Evolutionary conservation across 2,797 vertebrate species (phyloP).

Genomic region (Semaprochilodus insignis): DNA sequence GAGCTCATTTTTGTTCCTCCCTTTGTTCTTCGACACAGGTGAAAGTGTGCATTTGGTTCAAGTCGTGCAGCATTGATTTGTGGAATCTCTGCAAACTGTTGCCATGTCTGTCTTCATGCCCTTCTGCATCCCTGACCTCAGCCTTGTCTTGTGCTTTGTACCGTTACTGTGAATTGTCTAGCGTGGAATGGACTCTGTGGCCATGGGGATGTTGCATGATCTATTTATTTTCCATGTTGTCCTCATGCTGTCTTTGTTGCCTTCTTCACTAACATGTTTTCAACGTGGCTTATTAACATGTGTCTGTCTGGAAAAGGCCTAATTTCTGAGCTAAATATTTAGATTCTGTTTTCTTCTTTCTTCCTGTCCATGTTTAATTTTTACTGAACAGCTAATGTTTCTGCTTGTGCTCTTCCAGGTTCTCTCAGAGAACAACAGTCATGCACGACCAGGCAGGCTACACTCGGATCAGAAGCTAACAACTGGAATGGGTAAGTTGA

Average conservation of each 20-base stretch:
- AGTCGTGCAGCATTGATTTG: slow-evolving; percentile 70
- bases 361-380: neutral
- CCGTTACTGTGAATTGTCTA: slow-evolving; percentile 81
- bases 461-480: slow-evolving; percentile 86
- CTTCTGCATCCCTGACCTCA: slow-evolving; percentile 72
- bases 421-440: slow-evolving; percentile 84
- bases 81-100: slow-evolving; percentile 71
- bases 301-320: slow-evolving; percentile 80
- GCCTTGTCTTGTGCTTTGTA: slow-evolving; percentile 78
- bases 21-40: slow-evolving; percentile 74
- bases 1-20: slow-evolving; percentile 72
- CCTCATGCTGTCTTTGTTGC: slow-evolving; percentile 53
- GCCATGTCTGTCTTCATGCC: slow-evolving; percentile 73
- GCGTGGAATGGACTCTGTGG: slow-evolving; percentile 81
- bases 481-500: slow-evolving; percentile 83
- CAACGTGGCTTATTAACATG: slow-evolving; percentile 86
- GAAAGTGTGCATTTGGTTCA: slow-evolving; percentile 81
- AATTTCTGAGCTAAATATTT: slow-evolving; percentile 62
- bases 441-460: slow-evolving; percentile 79
- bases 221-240: slow-evolving; percentile 67
- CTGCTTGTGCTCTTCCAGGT: slow-evolving; percentile 76
- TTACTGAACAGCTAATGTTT: slow-evolving; percentile 32
- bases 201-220: slow-evolving; percentile 86
- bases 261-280: slow-evolving; percentile 82
- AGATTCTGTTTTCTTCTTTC: slow-evolving; percentile 5